Evolutionary conservation across 1,140 invertebrate genomes (phyloP).

Genomic region (Heliconius congener): DNA sequence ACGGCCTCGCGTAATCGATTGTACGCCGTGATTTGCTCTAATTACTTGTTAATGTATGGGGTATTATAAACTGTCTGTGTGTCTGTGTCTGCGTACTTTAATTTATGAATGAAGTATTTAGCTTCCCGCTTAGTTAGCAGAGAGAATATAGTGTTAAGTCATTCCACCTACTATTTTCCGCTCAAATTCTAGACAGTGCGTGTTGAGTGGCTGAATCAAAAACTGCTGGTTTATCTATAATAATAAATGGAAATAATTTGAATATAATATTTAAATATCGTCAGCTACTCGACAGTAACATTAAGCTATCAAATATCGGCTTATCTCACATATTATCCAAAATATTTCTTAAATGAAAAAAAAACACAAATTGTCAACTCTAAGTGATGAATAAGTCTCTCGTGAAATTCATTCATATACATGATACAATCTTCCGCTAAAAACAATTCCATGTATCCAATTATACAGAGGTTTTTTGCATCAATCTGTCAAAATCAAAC

Average conservation of each 20-base stretch:
- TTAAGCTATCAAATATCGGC: too few relatives aligned
- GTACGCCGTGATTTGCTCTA: conserved; percentile 1
- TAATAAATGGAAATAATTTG: too few relatives aligned
- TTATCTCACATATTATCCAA: background rate
- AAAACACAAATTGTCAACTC: background rate
- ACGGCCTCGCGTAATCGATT: conserved; percentile 17
- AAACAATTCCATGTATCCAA: conserved; percentile 3
- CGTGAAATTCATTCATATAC: background rate
- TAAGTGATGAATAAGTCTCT: conserved; percentile 14
- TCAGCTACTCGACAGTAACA: too few relatives aligned
- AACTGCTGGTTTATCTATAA: too few relatives aligned
- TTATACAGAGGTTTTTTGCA: background rate
- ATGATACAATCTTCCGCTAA: background rate
- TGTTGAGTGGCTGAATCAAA: too few relatives aligned
- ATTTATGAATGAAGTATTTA: too few relatives aligned
- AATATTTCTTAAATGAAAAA: background rate
- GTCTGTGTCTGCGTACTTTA: background rate
- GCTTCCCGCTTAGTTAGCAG: too few relatives aligned
- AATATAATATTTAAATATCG: too few relatives aligned
- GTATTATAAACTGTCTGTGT: background rate
- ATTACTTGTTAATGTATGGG: background rate
- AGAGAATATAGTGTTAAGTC: too few relatives aligned
- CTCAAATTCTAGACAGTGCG: too few relatives aligned
- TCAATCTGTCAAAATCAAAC: background rate
- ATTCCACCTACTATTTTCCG: too few relatives aligned